Base-by-base conservation (phyloP, 1,140 invertebrate genomes). In the Thereuonema tuberculata region DNA sequence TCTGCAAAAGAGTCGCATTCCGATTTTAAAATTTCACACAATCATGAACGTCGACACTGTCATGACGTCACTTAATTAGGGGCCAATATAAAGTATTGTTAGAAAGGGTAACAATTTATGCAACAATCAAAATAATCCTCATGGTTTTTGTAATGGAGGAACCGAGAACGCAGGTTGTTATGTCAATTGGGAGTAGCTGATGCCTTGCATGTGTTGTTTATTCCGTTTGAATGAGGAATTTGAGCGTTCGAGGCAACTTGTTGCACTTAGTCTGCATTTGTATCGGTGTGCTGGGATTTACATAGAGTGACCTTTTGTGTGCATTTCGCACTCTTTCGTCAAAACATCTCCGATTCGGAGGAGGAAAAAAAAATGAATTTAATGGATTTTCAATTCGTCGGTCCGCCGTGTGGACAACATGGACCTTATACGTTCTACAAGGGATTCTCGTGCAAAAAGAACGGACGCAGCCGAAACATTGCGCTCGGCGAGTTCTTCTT, bases 391-490 rank as follows among this genome's bases (percentile, higher is more conserved):
- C 77, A 92, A 86, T 80, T 92, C 75, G 78, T 90, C 66, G 89
- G 88, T 54, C 74, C 81, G 47, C 82, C 89, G 20, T 89, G 87
- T 74, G 89, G 89, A 64, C 83, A 85, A 63, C 89, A 92, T 74
- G 89, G 88, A 29, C 82, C 87, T 61, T 93, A 93, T 74, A 89
- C 88, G 24, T 93, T 95, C 76, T 93, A 90, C 77, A 91, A 91
- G 74, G 87, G 86, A 17, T 80, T 89, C 63, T 80, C 77, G 70
- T 84, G 81, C 72, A 50, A 21, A 5, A n/a, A 50, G n/a, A 69
- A 59, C 24, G 65, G 68, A 23, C 78, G 79, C 63, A 77, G 81
- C 67, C 81, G 81, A 67, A 84, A 89, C 66, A 77, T 93, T 59
- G 79, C 82, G 47, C 76, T 93, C 50, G 88, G 89, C 64, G 87